phyloP scores from a whole-genome alignment of 1,140 invertebrate species.

The Drosophila persimilis region DNA sequence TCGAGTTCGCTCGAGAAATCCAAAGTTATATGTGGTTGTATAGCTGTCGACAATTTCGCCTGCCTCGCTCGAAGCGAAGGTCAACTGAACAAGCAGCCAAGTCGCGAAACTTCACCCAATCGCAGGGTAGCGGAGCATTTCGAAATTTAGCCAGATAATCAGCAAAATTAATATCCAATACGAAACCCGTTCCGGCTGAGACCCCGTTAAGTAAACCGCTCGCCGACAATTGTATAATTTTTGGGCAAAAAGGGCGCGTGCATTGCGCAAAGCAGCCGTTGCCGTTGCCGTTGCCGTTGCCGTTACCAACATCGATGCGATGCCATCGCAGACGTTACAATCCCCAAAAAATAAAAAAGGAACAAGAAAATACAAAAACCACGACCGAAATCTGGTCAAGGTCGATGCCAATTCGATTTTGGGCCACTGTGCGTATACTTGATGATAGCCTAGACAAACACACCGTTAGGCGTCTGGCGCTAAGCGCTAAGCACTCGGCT shows the following conservation, averaged over 20 bases:
- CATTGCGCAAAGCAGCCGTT: slow-evolving; percentile 52
- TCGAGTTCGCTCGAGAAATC: neutral
- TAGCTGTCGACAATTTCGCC: slow-evolving; percentile 47
- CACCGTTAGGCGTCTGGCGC: slow-evolving; percentile 20
- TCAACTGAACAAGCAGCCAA: slow-evolving; percentile 33
- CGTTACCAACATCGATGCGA: slow-evolving; percentile 1
- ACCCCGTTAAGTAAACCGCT: slow-evolving; percentile 45
- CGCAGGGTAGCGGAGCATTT: slow-evolving; percentile 33
- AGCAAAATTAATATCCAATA: slow-evolving; percentile 64
- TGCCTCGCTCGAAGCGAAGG: slow-evolving; percentile 66
- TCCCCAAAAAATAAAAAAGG: neutral
- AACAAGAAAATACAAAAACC: slow-evolving; percentile 14
- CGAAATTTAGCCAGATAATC: slow-evolving; percentile 69
- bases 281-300: slow-evolving; percentile 37
- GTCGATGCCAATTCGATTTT: slow-evolving; percentile 32
- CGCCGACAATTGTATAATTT: slow-evolving; percentile 67
- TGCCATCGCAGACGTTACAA: slow-evolving; percentile 18
- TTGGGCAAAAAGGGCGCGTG: slow-evolving; percentile 61
- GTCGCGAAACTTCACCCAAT: slow-evolving; percentile 55
- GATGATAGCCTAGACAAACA: slow-evolving; percentile 31
- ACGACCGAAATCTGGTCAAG: slow-evolving; percentile 60
- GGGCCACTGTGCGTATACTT: slow-evolving; percentile 49
- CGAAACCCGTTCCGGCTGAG: slow-evolving; percentile 62
- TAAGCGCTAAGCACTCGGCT: slow-evolving; percentile 27
- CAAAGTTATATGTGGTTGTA: slow-evolving; percentile 2